phyloP scores from a whole-genome alignment of 2,113 vertebrate genomes.

The Apodemus speciosus region DNA sequence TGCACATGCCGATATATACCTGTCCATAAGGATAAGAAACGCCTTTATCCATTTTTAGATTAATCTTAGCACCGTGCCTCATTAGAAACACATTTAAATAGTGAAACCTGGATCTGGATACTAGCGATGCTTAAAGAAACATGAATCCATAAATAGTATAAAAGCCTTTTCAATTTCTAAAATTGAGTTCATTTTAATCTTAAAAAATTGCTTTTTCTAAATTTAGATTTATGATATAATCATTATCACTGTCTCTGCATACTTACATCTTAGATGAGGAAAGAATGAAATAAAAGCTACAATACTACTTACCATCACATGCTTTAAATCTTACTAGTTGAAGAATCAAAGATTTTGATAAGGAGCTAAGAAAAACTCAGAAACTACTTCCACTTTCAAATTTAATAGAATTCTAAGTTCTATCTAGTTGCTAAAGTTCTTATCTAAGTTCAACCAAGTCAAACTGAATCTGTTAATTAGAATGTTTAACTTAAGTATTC shows the following conservation, averaged over 20 bases:
- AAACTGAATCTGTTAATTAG: conserved; percentile 42
- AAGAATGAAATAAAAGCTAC: conserved; percentile 14
- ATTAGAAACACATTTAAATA: conserved; percentile 26
- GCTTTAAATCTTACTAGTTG: conserved; percentile 26
- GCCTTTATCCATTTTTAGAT: neutral
- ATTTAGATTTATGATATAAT: conserved; percentile 31
- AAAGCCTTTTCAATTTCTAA: neutral
- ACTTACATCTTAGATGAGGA: conserved; percentile 8
- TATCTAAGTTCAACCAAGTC: conserved; percentile 42
- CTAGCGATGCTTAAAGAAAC: conserved; percentile 18
- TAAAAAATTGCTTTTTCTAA: conserved; percentile 44
- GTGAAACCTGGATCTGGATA: conserved; percentile 19
- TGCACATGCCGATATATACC: neutral
- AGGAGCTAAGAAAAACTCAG: conserved; percentile 41
- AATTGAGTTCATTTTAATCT: conserved; percentile 41
- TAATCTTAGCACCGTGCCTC: conserved; percentile 4
- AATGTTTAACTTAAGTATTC: conserved; percentile 40
- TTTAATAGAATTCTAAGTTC: neutral
- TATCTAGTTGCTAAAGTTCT: conserved; percentile 36
- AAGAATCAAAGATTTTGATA: conserved; percentile 48
- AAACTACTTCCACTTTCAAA: conserved; percentile 46
- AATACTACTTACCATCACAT: conserved; percentile 66
- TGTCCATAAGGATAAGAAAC: conserved; percentile 12
- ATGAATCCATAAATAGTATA: neutral
- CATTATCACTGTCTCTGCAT: neutral